These are phyloP conservation scores for Xyliphius kryptos DNA, from an alignment of 2,113 vertebrate species.

Conservation along the genomic window DNA sequence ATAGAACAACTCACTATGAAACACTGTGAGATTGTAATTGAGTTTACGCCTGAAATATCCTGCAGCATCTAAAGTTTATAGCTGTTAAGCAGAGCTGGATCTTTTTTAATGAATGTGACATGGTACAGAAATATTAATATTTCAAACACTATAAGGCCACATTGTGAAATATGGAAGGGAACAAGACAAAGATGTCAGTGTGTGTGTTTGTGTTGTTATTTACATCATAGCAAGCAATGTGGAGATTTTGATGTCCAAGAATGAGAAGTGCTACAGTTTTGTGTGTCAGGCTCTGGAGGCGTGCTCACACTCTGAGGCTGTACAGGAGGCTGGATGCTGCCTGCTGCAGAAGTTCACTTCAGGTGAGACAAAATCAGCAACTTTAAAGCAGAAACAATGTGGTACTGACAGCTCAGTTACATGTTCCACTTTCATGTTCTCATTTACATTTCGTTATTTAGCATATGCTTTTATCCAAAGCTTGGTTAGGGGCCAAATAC, in stretches of 20 bases:
- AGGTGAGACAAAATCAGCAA: conserved; percentile 65
- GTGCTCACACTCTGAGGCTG: conserved; percentile 69
- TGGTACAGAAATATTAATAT: no score
- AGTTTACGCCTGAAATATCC: no score
- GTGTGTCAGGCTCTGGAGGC: conserved; percentile 72
- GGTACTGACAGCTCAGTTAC: background rate
- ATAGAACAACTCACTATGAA: no score
- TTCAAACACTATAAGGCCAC: background rate
- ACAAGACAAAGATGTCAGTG: background rate
- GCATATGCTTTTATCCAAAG: no score
- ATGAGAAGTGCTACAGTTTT: conserved; percentile 80
- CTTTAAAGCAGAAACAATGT: background rate
- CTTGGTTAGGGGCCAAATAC: no score
- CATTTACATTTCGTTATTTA: no score
- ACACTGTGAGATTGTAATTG: no score
- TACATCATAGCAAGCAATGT: conserved; percentile 77
- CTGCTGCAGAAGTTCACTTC: conserved; percentile 80
- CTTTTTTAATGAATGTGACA: no score
- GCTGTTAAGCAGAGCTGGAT: no score
- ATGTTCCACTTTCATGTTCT: background rate
- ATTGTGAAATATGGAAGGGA: background rate
- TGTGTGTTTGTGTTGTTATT: conserved; percentile 34
- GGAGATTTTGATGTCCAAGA: conserved; percentile 92
- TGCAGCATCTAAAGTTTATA: no score
- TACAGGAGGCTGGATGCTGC: conserved; percentile 86